Evolutionary conservation across 2,888 invertebrate genomes (phyloP).

Genomic region (Euclidia mi): DNA sequence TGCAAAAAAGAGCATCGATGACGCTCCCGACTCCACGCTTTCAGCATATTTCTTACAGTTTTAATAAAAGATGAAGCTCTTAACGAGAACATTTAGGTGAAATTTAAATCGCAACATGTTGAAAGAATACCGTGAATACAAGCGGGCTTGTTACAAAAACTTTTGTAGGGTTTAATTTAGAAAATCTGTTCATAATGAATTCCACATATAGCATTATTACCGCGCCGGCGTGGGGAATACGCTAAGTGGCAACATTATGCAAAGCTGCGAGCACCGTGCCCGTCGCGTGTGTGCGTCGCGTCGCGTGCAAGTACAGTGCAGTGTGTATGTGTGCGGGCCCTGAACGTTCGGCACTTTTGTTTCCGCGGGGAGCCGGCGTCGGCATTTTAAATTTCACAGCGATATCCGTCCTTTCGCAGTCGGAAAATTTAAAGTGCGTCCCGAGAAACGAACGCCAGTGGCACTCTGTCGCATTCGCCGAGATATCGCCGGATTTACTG

Average conservation of each 20-base stretch:
- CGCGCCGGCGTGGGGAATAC: constrained; percentile 55
- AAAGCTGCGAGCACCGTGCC: constrained; percentile 61
- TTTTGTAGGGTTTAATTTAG: constrained; percentile 40
- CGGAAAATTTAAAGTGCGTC: constrained; percentile 84
- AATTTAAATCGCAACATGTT: constrained; percentile 41
- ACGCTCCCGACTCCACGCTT: constrained; percentile 39
- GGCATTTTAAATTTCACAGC: constrained; percentile 81
- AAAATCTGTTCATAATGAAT: constrained; percentile 65
- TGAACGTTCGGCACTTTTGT: constrained; percentile 66
- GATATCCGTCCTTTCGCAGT: constrained; percentile 75
- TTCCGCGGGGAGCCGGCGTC: constrained; percentile 68
- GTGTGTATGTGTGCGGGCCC: constrained; percentile 22
- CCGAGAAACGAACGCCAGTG: constrained; percentile 78
- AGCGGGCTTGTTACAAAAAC: constrained; percentile 40
- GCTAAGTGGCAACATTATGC: constrained; percentile 77
- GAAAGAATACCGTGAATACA: constrained; percentile 27
- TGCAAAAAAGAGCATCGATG: constrained; percentile 43
- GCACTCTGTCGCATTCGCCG: constrained; percentile 83
- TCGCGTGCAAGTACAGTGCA: constrained; percentile 7
- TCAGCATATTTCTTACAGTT: constrained; percentile 44
- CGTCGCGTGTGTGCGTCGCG: constrained; percentile 22
- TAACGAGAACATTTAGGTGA: constrained; percentile 42
- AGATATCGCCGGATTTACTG: constrained; percentile 87
- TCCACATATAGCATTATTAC: constrained; percentile 66
- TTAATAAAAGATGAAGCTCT: constrained; percentile 52